A percentile compares a stretch with the other conserved stretches of the same genome.
Conservation (phyloP, 2,113 vertebrate species). For the Hippocampus abdominalis region DNA sequence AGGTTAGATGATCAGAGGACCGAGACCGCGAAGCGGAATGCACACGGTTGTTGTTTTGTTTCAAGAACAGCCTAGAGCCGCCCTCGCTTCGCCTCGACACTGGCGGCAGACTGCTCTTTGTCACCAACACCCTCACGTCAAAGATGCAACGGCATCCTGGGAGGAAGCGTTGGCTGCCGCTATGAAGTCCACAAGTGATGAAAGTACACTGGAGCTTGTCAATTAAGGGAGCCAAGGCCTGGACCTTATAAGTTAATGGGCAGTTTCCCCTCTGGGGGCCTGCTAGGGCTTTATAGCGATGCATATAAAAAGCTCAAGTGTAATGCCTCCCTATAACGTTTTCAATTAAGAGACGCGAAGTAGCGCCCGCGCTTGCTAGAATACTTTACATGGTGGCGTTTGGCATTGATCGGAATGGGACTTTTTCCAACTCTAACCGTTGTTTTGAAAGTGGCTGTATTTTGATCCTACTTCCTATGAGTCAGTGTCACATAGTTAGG, state of each 20-base stretch:
- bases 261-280: slow-evolving; percentile 73
- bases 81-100: slow-evolving; percentile 39
- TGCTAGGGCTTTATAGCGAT: slow-evolving; percentile 74
- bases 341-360: slow-evolving; percentile 74
- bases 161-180: slow-evolving; percentile 84
- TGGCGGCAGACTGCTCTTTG: slow-evolving; percentile 77
- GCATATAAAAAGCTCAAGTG: slow-evolving; percentile 70
- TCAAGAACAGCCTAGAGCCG: slow-evolving; percentile 71
- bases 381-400: slow-evolving; percentile 61
- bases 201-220: slow-evolving; percentile 90
- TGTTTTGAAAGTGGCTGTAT: slow-evolving; percentile 63
- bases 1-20: slow-evolving; percentile 54
- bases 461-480: slow-evolving; percentile 61
- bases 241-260: slow-evolving; percentile 84
- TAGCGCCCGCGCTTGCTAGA: slow-evolving; percentile 57
- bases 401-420: slow-evolving; percentile 59
- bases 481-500: slow-evolving; percentile 1
- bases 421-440: slow-evolving; percentile 56
- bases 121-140: slow-evolving; percentile 81
- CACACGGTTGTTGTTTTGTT: slow-evolving; percentile 44
- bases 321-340: slow-evolving; percentile 75
- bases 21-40: slow-evolving; percentile 50
- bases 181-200: slow-evolving; percentile 91
- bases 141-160: slow-evolving; percentile 81
- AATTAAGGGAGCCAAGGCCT: slow-evolving; percentile 82